Evolutionary conservation across 2,113 vertebrate species (phyloP).

Genomic region (Rhineura floridana): DNA sequence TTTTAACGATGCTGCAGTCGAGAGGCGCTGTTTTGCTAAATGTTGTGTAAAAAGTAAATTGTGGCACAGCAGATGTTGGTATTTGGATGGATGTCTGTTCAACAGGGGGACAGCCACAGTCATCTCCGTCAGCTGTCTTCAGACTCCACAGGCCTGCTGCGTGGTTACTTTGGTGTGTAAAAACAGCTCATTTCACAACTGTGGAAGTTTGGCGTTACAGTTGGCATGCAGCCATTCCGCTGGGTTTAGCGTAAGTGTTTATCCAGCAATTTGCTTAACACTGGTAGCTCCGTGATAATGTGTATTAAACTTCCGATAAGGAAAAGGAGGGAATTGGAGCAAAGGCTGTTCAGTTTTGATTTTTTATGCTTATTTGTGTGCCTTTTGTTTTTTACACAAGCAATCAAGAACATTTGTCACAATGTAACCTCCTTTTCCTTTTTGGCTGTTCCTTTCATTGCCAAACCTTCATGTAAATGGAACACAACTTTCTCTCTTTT

Average conservation of each 20-base stretch:
- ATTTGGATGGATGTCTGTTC: conserved; percentile 80
- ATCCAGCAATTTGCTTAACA: conserved; percentile 73
- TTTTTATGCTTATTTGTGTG: conserved; percentile 4
- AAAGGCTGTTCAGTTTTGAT: conserved; percentile 11
- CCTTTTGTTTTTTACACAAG: conserved; percentile 23
- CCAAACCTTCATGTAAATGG: conserved; percentile 16
- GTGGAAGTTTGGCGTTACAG: conserved; percentile 76
- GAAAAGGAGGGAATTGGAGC: conserved; percentile 25
- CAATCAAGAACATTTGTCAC: background rate
- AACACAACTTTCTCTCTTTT: conserved; percentile 24
- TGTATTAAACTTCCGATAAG: conserved; percentile 43
- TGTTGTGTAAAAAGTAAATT: conserved; percentile 96
- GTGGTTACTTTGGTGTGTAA: conserved; percentile 93
- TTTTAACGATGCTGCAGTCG: conserved; percentile 80
- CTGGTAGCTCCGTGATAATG: conserved; percentile 49
- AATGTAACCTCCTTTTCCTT: background rate
- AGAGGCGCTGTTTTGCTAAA: conserved; percentile 89
- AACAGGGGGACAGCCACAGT: conserved; percentile 80
- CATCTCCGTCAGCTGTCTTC: conserved; percentile 84
- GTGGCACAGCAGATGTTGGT: conserved; percentile 88
- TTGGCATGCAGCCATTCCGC: conserved; percentile 67
- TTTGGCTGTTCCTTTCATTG: conserved; percentile 24
- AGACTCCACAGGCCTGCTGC: conserved; percentile 85
- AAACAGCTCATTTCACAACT: conserved; percentile 87
- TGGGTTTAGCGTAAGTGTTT: conserved; percentile 65